Percentiles rank a stretch among this genome's conserved stretches.
phyloP scores from a whole-genome alignment of 2,113 vertebrate species.

The Oceanites oceanicus region DNA sequence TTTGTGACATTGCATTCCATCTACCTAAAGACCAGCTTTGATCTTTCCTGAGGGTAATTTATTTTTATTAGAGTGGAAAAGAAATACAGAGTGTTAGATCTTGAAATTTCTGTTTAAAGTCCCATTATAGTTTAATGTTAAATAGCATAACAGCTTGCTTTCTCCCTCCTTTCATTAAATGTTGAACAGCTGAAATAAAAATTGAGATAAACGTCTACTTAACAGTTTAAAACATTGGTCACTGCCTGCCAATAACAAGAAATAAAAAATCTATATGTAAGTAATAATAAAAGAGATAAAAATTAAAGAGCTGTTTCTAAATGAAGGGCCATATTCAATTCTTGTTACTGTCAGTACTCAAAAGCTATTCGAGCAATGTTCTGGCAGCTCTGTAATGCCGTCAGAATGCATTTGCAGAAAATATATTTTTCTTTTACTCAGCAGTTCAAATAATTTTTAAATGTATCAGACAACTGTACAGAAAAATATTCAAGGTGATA shows the following conservation, averaged over 20 bases:
- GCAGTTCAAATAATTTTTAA: not conserved
- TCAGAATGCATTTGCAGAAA: not conserved
- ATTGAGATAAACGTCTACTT: constrained; percentile 12
- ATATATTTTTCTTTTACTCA: not conserved
- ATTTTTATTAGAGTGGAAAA: constrained; percentile 57
- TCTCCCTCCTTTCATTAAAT: constrained; percentile 22
- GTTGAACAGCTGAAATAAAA: constrained; percentile 46
- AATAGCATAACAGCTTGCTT: constrained; percentile 47
- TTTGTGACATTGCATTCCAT: not conserved
- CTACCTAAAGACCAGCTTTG: not conserved
- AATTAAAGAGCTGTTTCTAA: constrained; percentile 51
- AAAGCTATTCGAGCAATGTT: not conserved
- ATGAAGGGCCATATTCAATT: not conserved
- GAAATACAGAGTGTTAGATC: constrained; percentile 8
- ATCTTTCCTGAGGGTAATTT: constrained; percentile 42
- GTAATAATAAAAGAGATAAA: constrained; percentile 49
- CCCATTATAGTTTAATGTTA: constrained; percentile 16
- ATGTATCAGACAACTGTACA: not conserved
- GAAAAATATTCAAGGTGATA: constrained; percentile 5
- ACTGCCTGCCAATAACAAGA: constrained; percentile 28
- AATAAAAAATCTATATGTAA: constrained; percentile 2
- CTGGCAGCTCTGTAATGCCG: not conserved
- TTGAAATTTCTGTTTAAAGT: constrained; percentile 40
- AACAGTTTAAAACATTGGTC: constrained; percentile 28
- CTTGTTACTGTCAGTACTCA: not conserved